Base-by-base conservation (phyloP, 30 jellyfish, hydroid and myxozoan genomes). In the Chironex yamaguchii region DNA sequence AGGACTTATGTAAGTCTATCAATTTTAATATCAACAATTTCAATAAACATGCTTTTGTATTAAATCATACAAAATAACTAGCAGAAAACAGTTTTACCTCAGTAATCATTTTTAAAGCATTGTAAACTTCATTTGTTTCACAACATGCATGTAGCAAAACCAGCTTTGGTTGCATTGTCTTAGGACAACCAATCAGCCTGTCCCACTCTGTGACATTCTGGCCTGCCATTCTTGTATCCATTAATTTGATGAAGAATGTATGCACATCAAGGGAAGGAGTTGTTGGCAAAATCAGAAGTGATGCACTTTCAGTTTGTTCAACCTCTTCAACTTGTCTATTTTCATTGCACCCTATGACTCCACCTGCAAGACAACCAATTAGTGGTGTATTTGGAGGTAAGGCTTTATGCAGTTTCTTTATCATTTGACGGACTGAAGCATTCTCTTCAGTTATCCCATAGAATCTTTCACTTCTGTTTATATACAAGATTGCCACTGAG, bases 81-180 rank as follows among this genome's bases (percentile, higher is more conserved):
- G n/a, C n/a, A n/a, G n/a, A n/a, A n/a, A n/a, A n/a, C n/a, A n/a
- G n/a, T n/a, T 84, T 36, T 29, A 85, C 96, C 96, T 85, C 29
- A 17, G 28, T 34, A n/a, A 85, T 23, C 85, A 85, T 62, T 28
- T 25, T 52, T 21, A 85, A 54, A 0, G 90, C 67, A 22, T 85
- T 32, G 17, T 72, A 79, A 3, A 73, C 35, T 24, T 50, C 96
- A 33, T 64, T 35, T 6, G 65, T 76, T 6, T 73, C 85, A 25
- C 85, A 52, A 36, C 90, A 72, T 34, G 96, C 96, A 73, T 85
- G 63, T 48, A 85, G 34, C 29, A 85, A 42, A 25, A 85, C 48
- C 58, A 74, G 34, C 24, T 85, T 85, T 49, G 49, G 84, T 22
- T 73, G 27, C n/a, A 69, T 12, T 23, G 9, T 54, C 36, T 58